Percentiles rank a stretch among this genome's conserved stretches.
Evolutionary conservation across 2,113 vertebrate genomes (phyloP).

Genomic region (Charadrius vociferus): DNA sequence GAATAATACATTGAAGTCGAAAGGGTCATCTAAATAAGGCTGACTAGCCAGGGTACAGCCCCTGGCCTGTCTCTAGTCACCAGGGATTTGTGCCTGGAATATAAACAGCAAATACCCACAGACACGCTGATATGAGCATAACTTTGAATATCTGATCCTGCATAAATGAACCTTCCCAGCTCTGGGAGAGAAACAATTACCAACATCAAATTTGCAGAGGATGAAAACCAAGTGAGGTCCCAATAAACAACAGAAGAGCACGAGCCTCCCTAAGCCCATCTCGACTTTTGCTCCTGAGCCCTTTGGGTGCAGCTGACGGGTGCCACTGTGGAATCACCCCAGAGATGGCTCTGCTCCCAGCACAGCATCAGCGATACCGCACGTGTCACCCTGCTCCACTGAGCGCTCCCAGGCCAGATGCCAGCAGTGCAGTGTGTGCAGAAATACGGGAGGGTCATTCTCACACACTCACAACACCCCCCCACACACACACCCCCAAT

Average conservation of each 20-base stretch:
- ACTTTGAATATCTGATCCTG: neutral
- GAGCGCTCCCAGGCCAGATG: accelerated
- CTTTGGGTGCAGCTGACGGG: neutral
- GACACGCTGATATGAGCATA: neutral
- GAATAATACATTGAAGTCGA: neutral
- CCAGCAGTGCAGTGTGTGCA: neutral
- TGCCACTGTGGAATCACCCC: neutral
- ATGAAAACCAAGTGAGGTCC: neutral
- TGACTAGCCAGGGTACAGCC: neutral
- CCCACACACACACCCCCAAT: accelerated
- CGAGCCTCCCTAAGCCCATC: neutral
- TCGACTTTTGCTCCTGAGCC: neutral
- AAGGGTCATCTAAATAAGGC: neutral
- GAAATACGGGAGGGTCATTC: neutral
- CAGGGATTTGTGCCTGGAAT: neutral
- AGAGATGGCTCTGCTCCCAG: neutral
- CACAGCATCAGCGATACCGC: neutral
- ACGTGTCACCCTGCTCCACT: accelerated
- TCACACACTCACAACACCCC: neutral
- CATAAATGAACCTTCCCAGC: neutral
- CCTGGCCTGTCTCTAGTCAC: neutral
- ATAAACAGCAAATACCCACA: neutral
- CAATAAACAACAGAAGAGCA: neutral
- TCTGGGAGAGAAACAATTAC: neutral
- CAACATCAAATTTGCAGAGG: neutral